Conservation (phyloP, 2,113 vertebrate genomes). For the Halichoerus grypus region DNA sequence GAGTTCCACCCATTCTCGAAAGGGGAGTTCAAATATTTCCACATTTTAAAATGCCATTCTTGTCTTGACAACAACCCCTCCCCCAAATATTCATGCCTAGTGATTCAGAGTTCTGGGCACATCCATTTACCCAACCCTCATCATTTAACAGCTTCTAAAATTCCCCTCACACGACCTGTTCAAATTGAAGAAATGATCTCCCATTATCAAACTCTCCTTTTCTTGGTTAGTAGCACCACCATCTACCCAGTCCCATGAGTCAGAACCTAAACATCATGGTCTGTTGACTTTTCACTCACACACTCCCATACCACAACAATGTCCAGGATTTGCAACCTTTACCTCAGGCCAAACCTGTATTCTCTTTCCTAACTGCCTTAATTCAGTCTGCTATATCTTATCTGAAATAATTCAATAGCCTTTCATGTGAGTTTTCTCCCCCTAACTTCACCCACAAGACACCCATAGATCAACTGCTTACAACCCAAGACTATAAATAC, state of each 20-base stretch:
- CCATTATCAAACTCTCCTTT: background rate
- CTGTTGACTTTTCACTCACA: background rate
- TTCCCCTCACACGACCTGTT: background rate
- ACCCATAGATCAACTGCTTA: background rate
- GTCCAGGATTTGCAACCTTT: background rate
- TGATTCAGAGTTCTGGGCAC: background rate
- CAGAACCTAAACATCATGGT: background rate
- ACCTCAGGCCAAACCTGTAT: background rate
- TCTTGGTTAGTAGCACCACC: background rate
- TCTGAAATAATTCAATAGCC: background rate
- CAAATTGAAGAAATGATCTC: background rate
- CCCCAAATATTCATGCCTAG: background rate
- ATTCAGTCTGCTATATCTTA: background rate
- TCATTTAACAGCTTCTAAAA: background rate
- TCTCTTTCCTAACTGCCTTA: background rate
- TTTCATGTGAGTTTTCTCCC: background rate
- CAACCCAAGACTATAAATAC: background rate
- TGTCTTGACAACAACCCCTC: background rate
- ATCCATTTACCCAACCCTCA: background rate
- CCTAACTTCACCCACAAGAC: background rate
- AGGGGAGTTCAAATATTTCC: background rate
- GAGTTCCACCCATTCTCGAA: background rate
- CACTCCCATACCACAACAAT: background rate
- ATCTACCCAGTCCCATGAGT: background rate
- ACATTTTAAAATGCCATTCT: background rate